Percentiles rank a stretch among this genome's conserved stretches.
Evolutionary conservation across 1,140 invertebrate genomes (phyloP).

Genomic region (Cydia splendana): DNA sequence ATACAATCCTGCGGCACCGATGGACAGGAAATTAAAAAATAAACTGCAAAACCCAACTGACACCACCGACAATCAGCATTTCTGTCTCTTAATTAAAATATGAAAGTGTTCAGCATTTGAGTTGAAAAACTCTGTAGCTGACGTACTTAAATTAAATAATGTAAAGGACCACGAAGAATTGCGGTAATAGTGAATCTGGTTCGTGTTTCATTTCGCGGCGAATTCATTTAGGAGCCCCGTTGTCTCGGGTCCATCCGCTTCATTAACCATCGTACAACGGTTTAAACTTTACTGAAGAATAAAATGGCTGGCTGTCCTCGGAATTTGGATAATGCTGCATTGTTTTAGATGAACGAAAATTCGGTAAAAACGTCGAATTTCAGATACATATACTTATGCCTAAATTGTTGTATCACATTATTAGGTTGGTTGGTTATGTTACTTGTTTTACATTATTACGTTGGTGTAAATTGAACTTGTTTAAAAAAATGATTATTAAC

Average conservation of each 20-base stretch:
- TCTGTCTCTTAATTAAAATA: slow-evolving; percentile 21
- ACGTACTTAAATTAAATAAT: slow-evolving; percentile 47
- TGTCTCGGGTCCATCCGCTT: slow-evolving; percentile 45
- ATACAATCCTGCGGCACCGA: neutral
- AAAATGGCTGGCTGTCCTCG: neutral
- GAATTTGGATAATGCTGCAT: slow-evolving; percentile 23
- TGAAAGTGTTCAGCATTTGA: neutral
- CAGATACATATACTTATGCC: neutral
- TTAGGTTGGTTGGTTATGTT: too few species aligned
- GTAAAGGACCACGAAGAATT: slow-evolving; percentile 38
- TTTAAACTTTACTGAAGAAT: slow-evolving; percentile 28
- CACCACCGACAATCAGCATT: slow-evolving; percentile 11
- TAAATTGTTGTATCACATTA: neutral
- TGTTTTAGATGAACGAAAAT: neutral
- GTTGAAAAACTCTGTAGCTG: slow-evolving; percentile 28
- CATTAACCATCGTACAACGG: slow-evolving; percentile 43
- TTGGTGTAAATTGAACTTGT: neutral
- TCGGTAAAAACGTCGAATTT: neutral
- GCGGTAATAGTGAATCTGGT: slow-evolving; percentile 45
- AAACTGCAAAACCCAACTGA: neutral
- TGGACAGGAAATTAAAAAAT: neutral
- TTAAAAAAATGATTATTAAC: too few species aligned
- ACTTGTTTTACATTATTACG: neutral
- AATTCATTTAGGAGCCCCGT: slow-evolving; percentile 48
- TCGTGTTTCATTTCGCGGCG: slow-evolving; percentile 50